phyloP scores from a whole-genome alignment of 2,888 invertebrate genomes.

The Diloba caeruleocephala region DNA sequence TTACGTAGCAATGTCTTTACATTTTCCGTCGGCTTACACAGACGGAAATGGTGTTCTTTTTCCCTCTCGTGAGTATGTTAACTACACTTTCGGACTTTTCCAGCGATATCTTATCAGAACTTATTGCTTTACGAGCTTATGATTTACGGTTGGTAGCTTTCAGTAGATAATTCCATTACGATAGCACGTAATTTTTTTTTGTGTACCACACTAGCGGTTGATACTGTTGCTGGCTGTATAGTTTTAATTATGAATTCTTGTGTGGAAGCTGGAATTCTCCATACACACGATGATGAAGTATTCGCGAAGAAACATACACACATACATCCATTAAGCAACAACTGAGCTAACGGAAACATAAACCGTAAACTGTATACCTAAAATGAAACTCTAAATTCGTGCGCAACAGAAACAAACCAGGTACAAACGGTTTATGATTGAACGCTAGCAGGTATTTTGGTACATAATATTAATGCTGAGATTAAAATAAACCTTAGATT shows the following conservation, averaged over 20 bases:
- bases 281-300: slow-evolving; percentile 55
- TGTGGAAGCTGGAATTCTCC: slow-evolving; percentile 32
- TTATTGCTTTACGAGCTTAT: slow-evolving; percentile 53
- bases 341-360: slow-evolving; percentile 67
- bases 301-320: slow-evolving; percentile 54
- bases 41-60: slow-evolving; percentile 61
- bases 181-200: slow-evolving; percentile 40
- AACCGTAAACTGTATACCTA: slow-evolving; percentile 71
- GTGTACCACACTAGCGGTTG: slow-evolving; percentile 4
- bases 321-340: slow-evolving; percentile 69
- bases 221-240: slow-evolving; percentile 15
- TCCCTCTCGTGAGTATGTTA: slow-evolving; percentile 48
- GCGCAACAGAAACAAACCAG: slow-evolving; percentile 87
- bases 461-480: slow-evolving; percentile 81
- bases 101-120: slow-evolving; percentile 55
- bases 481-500: slow-evolving; percentile 81
- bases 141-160: slow-evolving; percentile 50
- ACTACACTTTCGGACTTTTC: slow-evolving; percentile 43
- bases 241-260: slow-evolving; percentile 34
- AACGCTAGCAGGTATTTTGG: slow-evolving; percentile 84
- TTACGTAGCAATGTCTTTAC: slow-evolving; percentile 71
- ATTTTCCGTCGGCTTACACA: slow-evolving; percentile 64
- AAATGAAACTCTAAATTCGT: slow-evolving; percentile 69
- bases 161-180: slow-evolving; percentile 52
- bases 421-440: slow-evolving; percentile 85